Conservation (phyloP, 2,113 vertebrate genomes). For the Sylvietta virens region DNA sequence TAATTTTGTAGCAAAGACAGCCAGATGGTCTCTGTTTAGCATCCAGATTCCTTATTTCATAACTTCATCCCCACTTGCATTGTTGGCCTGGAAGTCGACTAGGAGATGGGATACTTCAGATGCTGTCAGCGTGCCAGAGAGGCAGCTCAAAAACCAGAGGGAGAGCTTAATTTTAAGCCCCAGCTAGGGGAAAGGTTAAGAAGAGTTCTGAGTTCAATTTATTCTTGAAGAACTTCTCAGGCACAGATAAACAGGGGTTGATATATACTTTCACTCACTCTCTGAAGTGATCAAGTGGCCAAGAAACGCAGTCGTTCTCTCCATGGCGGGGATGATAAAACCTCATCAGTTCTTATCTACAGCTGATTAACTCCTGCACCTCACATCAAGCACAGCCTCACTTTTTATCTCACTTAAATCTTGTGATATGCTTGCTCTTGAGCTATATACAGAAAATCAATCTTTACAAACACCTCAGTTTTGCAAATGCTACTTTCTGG, state of each 20-base stretch:
- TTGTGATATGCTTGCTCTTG: conserved; percentile 13
- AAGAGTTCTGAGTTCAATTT: conserved; percentile 26
- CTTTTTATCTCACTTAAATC: conserved; percentile 42
- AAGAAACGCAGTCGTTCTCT: background rate
- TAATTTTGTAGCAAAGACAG: conserved; percentile 4
- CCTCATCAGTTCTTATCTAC: conserved; percentile 48
- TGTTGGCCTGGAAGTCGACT: conserved; percentile 19
- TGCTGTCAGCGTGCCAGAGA: background rate
- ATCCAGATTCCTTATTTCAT: conserved; percentile 21
- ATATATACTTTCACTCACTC: conserved; percentile 1
- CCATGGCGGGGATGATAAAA: background rate
- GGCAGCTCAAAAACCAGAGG: conserved; percentile 25
- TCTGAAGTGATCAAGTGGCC: conserved; percentile 14
- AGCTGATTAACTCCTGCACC: conserved; percentile 26
- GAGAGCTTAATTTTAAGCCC: conserved; percentile 32
- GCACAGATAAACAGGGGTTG: background rate
- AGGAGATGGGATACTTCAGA: conserved; percentile 7
- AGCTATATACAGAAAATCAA: conserved; percentile 18
- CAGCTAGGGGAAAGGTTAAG: conserved; percentile 27
- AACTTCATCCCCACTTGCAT: conserved; percentile 5
- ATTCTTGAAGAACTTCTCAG: conserved; percentile 11
- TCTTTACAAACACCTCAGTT: conserved; percentile 22
- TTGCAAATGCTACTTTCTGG: background rate
- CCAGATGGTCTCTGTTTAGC: conserved; percentile 47
- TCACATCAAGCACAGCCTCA: conserved; percentile 3